Base-by-base conservation (phyloP, 2,113 vertebrate genomes). In the Motacilla alba region DNA sequence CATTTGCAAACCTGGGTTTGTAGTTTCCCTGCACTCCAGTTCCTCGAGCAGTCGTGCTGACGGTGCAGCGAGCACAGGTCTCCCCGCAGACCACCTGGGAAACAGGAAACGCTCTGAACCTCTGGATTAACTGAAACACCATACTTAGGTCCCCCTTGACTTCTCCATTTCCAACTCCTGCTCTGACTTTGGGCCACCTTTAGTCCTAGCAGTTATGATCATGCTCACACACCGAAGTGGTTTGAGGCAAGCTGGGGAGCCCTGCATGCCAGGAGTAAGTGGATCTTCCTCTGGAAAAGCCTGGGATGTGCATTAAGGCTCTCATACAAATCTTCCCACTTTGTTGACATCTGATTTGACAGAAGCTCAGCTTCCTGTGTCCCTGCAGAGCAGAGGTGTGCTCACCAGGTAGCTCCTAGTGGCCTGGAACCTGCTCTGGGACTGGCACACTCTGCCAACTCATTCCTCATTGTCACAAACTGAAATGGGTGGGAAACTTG, bases 41-140 rank as follows among this genome's bases (percentile, higher is more conserved):
- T 83, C 5, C 10, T 22, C 4, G 15, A 7, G 16, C 66, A 23
- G 11, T 77, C 73, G 43, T 88, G 94, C 95, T 96, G 95, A 94
- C 59, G 13, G 26, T 63, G 94, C 92, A 90, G 74, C 1, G 10
- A 90, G 87, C 53, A 39, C 67, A 19, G 90, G 72, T 85, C 75
- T 91, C 94, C 95, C 85, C 18, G 3, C 88, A 95, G 95, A 90
- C 94, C 94, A 94, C 96, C 94, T 93, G 94, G 95, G 94, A 83
- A 95, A 77, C 72, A 89, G 95, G 95, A 97, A 96, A 86, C 5
- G 0, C 41, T 86, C 92, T 20, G 72, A 93, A 83, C 85, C 88
- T 80, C 88, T 77, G 94, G 75, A 95, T 96, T 96, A 93, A 86
- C 92, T 77, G 92, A 83, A 90, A 95, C 55, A 66, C 89, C 83